Percentiles rank a stretch among this genome's conserved stretches.
Conservation (phyloP, 2,113 vertebrate genomes). For the Morone saxatilis region DNA sequence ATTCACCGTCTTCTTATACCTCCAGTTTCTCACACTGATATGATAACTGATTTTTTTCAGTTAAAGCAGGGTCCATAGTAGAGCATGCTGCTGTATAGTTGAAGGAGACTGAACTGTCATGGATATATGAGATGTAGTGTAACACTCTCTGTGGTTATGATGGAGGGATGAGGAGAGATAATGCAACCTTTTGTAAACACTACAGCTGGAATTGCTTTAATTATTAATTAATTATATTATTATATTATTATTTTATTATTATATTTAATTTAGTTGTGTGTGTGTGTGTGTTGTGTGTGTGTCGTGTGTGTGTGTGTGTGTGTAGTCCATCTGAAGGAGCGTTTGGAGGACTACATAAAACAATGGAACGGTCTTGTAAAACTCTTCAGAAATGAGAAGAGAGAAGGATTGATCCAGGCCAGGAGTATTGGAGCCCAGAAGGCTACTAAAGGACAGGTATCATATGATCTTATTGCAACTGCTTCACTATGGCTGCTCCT, state of each 20-base stretch:
- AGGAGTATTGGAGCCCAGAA: conserved; percentile 96
- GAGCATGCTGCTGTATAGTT: neutral
- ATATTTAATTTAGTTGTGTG: neutral
- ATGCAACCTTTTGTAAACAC: neutral
- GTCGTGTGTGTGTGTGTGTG: conserved; percentile 22
- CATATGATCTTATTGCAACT: neutral
- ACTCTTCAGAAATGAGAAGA: conserved; percentile 94
- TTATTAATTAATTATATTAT: too few relatives aligned
- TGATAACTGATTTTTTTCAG: neutral
- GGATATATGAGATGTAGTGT: neutral
- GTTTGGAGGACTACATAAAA: conserved; percentile 94
- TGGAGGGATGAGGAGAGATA: neutral
- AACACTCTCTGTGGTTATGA: neutral
- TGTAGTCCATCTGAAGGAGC: conserved; percentile 94
- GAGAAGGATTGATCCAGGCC: conserved; percentile 98
- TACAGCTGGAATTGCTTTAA: neutral
- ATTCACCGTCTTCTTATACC: neutral
- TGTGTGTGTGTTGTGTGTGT: neutral
- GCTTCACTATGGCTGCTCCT: neutral
- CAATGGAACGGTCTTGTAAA: conserved; percentile 98
- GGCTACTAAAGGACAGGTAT: conserved; percentile 95
- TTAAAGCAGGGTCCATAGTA: neutral
- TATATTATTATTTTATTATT: too few relatives aligned
- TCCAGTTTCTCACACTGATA: neutral
- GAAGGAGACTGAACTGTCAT: neutral